Evolutionary conservation across 2,888 invertebrate genomes (phyloP), one percentile per base, ranked within the genome.

Genomic region (Noctua comes): DNA sequence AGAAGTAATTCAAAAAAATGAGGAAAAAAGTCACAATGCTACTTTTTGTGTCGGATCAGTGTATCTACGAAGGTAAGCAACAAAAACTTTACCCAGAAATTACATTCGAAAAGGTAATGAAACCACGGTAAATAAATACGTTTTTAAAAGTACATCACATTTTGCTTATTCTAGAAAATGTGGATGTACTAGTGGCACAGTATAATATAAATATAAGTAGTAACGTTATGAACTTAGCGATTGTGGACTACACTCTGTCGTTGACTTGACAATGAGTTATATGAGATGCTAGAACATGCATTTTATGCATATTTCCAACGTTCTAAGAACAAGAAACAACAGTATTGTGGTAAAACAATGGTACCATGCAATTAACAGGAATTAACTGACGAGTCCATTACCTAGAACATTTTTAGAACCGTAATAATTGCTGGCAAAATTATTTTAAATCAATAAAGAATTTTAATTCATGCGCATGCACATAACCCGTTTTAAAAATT

Each of bases 401-500:
- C 8, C 31, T 72, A 31, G 13, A 40, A 46, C 1, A 31, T 64
- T 65, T 57, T 21, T 24, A 59, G 11, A 51, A 36, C 24, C 18
- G 11, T 18, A 76, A 69, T 24, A 7, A 57, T 64, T 46, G 6
- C 62, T 36, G 13, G 36, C 54, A 36, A 64, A 16, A 27, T 46
- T 24, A 5, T 51, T 54, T 48, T 24, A 40, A 57, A 66, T 51
- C 11, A 74, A 5, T 57, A 24, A 65, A 76, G 0, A 48, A 40
- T 69, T 69, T 54, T 10, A 51, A 65, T 18, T 36, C 62, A 72
- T 69, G 73, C 73, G 62, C 86, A 88, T 84, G 75, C 79, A 84
- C 7, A 59, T 46, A 79, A 65, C 64, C 77, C 64, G 59, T 85
- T 65, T 77, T 68, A 65, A 65, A 77, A 79, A 70, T 88, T 72